Evolutionary conservation across 2,113 vertebrate species (phyloP), one percentile per base, ranked within the genome.

Genomic region (Corvus moneduloides): DNA sequence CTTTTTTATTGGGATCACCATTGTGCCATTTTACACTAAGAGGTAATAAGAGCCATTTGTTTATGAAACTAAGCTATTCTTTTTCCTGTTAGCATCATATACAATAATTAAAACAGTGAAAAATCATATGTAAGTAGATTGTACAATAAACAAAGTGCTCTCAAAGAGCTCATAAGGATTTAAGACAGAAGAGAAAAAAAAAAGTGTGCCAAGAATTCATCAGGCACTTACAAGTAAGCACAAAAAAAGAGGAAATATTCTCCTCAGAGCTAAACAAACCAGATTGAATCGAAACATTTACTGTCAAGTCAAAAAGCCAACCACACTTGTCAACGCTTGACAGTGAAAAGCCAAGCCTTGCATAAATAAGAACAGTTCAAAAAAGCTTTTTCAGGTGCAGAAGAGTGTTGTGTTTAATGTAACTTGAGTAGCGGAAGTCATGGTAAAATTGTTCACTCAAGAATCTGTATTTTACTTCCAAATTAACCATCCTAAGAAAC

Each of bases 11-110:
- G 96, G 96, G 67, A 97, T 98, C 24, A 98, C 98, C 4, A 35
- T 98, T 69, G 93, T 98, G 46, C 98, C 98, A 12, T 97, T 97
- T 84, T 98, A 98, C 93, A 96, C 95, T 52, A 98, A 93, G 87
- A 98, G 98, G 98, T 98, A 98, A 43, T 2, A 15, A 46, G 14
- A 33, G 30, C 4, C 44, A 32, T 28, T 82, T 72, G 6, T 24
- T 83, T 44, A 79, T 30, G 20, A 68, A 41, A 54, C 1, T 54
- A 48, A 78, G 22, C 13, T 54, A 21, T 37, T 63, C 27, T 72
- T 87, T 74, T 52, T 39, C 59, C 41, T 62, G 12, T 37, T 35
- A 58, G 27, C 19, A 74, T 41, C 32, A 52, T 59, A 67, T 37
- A 51, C 20, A 33, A 8, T 64, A 58, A 55, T 41, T 89, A 26